Evolutionary conservation across 2,113 vertebrate species (phyloP).

Genomic region (Nothobranchius furzeri): DNA sequence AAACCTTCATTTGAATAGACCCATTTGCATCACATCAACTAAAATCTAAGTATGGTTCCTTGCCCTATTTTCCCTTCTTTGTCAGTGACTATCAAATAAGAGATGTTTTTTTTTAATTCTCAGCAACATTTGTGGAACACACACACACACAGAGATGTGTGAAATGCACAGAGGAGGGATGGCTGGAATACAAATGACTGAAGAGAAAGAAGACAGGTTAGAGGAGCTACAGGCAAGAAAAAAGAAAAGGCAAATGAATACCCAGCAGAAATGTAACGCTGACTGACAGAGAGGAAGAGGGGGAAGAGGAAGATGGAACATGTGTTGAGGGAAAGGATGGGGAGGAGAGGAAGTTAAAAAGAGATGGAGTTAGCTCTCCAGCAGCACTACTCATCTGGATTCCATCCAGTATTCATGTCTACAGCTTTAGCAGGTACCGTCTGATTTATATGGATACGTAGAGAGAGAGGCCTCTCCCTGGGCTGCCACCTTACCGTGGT

Average conservation of each 20-base stretch:
- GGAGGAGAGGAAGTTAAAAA: conserved; percentile 37
- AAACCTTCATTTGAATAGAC: neutral
- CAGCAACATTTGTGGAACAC: neutral
- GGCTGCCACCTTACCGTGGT: too few species aligned
- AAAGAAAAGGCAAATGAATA: conserved; percentile 4
- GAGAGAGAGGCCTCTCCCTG: neutral
- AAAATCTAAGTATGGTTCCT: neutral
- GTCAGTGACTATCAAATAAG: neutral
- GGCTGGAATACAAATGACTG: conserved; percentile 1
- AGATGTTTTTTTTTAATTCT: neutral
- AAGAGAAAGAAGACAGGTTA: conserved; percentile 10
- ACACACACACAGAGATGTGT: neutral
- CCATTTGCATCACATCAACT: neutral
- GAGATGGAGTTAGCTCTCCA: conserved; percentile 37
- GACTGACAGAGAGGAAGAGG: conserved; percentile 17
- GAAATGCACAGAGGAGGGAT: neutral
- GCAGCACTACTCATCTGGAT: conserved; percentile 45
- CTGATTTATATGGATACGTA: conserved; percentile 36
- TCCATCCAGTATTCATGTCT: conserved; percentile 43
- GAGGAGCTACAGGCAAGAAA: conserved; percentile 1
- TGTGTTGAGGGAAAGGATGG: conserved; percentile 3
- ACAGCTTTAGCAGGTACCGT: conserved; percentile 32
- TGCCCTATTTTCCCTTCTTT: neutral
- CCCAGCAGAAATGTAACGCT: conserved; percentile 19
- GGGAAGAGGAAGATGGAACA: conserved; percentile 1